Conservation (phyloP, 2,797 vertebrate genomes). For the Phoxinus dragarum region DNA sequence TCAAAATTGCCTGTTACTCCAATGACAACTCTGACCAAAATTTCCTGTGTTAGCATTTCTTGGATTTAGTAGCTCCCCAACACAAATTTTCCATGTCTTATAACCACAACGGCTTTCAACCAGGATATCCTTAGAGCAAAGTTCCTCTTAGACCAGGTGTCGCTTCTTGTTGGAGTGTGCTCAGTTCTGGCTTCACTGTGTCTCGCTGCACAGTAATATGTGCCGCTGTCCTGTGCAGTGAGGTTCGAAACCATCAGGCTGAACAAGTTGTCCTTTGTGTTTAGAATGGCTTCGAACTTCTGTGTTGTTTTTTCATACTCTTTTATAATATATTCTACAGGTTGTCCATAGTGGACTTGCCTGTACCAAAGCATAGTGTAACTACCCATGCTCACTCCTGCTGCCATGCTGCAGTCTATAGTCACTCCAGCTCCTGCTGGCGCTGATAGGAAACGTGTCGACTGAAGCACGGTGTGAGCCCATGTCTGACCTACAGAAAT, state of each 20-base stretch:
- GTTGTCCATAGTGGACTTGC: constrained; percentile 53
- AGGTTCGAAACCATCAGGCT: constrained; percentile 62
- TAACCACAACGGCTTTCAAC: constrained; percentile 42
- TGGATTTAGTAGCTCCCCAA: too few relatives aligned
- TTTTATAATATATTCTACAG: constrained; percentile 60
- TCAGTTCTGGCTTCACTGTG: constrained; percentile 68
- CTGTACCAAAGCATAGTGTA: constrained; percentile 73
- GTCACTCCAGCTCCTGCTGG: background rate
- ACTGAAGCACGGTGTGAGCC: constrained; percentile 47
- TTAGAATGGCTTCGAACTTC: constrained; percentile 50
- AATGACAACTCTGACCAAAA: background rate
- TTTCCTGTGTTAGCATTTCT: background rate
- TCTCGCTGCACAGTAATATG: constrained; percentile 75
- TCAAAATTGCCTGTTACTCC: background rate
- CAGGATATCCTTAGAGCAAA: constrained; percentile 1
- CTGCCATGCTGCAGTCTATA: constrained; percentile 65
- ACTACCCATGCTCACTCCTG: constrained; percentile 63
- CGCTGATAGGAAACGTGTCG: background rate
- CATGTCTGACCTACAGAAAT: constrained; percentile 36
- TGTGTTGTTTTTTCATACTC: background rate
- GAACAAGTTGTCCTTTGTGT: constrained; percentile 63
- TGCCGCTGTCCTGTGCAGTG: constrained; percentile 60
- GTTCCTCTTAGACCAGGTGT: background rate
- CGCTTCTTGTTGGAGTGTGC: constrained; percentile 67
- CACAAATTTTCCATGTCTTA: background rate